These are phyloP conservation scores for Torymus tubicola DNA, from an alignment of 2,888 invertebrate species.

Conservation along the genomic window DNA sequence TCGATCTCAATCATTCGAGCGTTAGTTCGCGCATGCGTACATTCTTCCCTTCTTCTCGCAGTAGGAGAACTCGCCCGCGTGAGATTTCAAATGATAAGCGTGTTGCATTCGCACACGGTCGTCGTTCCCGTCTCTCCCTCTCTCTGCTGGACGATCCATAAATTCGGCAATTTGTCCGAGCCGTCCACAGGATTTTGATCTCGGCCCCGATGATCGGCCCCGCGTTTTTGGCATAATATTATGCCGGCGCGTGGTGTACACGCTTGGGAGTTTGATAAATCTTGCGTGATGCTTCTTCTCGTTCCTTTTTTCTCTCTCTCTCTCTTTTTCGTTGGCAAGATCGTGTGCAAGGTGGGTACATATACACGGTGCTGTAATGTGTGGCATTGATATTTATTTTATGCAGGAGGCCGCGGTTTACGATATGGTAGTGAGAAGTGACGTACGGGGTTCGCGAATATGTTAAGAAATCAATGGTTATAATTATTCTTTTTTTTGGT, in stretches of 20 bases:
- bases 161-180: conserved; percentile 74
- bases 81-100: conserved; percentile 72
- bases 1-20: conserved; percentile 21
- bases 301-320: too few relatives aligned
- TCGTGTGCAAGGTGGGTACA: too few relatives aligned
- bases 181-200: conserved; percentile 73
- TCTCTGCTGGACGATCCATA: conserved; percentile 68
- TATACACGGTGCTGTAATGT: too few relatives aligned
- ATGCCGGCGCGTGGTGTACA: conserved; percentile 61
- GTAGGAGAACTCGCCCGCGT: conserved; percentile 64
- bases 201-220: conserved; percentile 67
- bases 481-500: too few relatives aligned
- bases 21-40: conserved; percentile 10
- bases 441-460: too few relatives aligned
- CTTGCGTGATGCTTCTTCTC: background rate
- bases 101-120: conserved; percentile 59
- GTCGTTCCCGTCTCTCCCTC: conserved; percentile 64
- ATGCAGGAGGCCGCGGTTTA: too few relatives aligned
- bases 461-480: too few relatives aligned
- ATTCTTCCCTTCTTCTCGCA: conserved; percentile 63
- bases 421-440: too few relatives aligned
- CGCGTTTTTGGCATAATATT: conserved; percentile 68
- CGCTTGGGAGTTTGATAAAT: conserved; percentile 34
- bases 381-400: too few relatives aligned
- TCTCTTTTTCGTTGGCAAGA: too few relatives aligned